Percentiles rank a stretch among this genome's conserved stretches.
These are phyloP conservation scores for Lochmaea crataegi DNA, from an alignment of 2,888 invertebrate species.

Conservation along the genomic window DNA sequence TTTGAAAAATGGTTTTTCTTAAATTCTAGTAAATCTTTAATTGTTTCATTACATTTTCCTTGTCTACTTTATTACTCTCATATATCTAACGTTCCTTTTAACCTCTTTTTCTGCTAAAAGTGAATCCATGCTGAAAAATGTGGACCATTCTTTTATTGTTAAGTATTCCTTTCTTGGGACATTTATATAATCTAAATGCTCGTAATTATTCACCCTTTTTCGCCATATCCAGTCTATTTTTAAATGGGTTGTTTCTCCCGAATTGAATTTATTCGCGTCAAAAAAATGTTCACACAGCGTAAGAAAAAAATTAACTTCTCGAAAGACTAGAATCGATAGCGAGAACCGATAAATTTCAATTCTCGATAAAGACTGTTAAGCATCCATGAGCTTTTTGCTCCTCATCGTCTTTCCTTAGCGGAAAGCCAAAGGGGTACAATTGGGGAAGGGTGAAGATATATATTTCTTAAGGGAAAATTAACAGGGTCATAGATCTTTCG, in stretches of 20 bases:
- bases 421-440: slow-evolving; percentile 54
- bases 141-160: slow-evolving; percentile 2
- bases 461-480: slow-evolving; percentile 60
- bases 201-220: background rate
- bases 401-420: slow-evolving; percentile 38
- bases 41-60: background rate
- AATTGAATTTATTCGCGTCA: background rate
- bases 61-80: background rate
- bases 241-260: background rate
- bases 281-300: background rate
- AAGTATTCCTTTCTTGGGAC: background rate
- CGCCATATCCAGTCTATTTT: background rate
- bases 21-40: background rate
- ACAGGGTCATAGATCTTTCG: slow-evolving; percentile 58
- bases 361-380: slow-evolving; percentile 48
- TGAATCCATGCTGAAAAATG: slow-evolving; percentile 3
- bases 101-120: background rate
- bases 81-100: background rate
- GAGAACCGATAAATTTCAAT: slow-evolving; percentile 49
- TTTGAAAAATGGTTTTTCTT: no score
- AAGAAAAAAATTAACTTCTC: slow-evolving; percentile 32
- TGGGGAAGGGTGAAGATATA: slow-evolving; percentile 52
- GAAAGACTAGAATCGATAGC: slow-evolving; percentile 41
- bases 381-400: slow-evolving; percentile 50
- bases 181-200: slow-evolving; percentile 4